Evolutionary conservation across 2,797 vertebrate species (phyloP).

Genomic region (Enoplosus armatus): DNA sequence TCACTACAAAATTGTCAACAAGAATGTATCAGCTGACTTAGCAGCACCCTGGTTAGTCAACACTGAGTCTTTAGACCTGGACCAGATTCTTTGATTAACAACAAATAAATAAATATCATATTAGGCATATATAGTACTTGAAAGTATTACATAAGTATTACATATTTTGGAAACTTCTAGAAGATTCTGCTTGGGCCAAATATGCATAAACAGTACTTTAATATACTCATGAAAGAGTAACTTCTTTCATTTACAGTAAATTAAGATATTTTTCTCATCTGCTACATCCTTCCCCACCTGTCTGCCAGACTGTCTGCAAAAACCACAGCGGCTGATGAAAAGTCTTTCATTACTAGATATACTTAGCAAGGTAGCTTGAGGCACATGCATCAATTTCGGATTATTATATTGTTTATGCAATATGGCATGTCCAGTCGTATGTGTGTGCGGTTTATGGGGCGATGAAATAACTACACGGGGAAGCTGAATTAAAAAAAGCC

Average conservation of each 20-base stretch:
- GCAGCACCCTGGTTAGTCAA: slow-evolving; percentile 6
- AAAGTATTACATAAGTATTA: background rate
- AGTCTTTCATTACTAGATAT: slow-evolving; percentile 21
- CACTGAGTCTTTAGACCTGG: background rate
- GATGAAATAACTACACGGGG: slow-evolving; percentile 51
- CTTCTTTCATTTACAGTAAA: slow-evolving; percentile 23
- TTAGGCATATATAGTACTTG: slow-evolving; percentile 6
- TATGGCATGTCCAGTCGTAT: slow-evolving; percentile 53
- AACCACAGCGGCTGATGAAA: slow-evolving; percentile 29
- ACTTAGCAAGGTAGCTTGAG: slow-evolving; percentile 25
- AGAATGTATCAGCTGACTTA: slow-evolving; percentile 32
- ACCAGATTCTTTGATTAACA: slow-evolving; percentile 3
- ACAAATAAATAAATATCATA: slow-evolving; percentile 22
- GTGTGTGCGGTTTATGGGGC: slow-evolving; percentile 48
- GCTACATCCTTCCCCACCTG: slow-evolving; percentile 17
- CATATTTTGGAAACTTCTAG: background rate
- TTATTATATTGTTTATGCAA: slow-evolving; percentile 72
- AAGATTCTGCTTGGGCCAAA: slow-evolving; percentile 13
- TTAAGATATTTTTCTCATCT: slow-evolving; percentile 44
- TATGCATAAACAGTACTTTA: background rate
- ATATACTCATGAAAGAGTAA: background rate
- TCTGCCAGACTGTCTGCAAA: slow-evolving; percentile 37
- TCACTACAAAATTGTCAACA: slow-evolving; percentile 40
- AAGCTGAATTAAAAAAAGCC: slow-evolving; percentile 63
- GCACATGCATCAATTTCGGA: slow-evolving; percentile 66